Base-by-base conservation (phyloP, 2,888 invertebrate species). In the Drosophila lutescens region DNA sequence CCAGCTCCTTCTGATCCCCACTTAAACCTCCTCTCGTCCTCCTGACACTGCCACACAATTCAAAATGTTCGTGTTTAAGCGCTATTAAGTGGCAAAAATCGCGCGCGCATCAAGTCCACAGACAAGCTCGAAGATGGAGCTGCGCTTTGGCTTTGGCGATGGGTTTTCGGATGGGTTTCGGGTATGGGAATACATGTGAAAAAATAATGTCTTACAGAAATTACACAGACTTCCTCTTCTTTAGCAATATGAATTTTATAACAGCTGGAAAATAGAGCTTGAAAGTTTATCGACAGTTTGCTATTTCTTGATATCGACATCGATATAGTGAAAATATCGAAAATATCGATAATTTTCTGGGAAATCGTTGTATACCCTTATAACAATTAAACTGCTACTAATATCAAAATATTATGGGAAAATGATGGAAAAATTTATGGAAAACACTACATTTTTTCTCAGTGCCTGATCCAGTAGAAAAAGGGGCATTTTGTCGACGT, bases 61-160 rank as follows among this genome's bases (percentile, higher is more conserved):
- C 79, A 82, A 90, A 90, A 91, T 90, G 90, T 90, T 90, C 90
- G 90, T 90, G 90, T 89, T 90, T 91, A 90, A 89, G 81, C 86
- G 89, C 90, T 91, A 90, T 90, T 90, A 91, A 91, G 86, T 86
- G 81, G 88, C 83, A 89, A 86, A 86, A 84, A 89, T 89, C 86
- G 88, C 90, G 76, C 83, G 78, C 70, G 81, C 86, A 86, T 82
- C 86, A 84, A 79, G 78, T 58, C 66, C 67, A 47, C 47, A 53
- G 71, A 71, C 71, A 77, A 77, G 74, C 69, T 69, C 51, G 66
- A 60, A 67, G 59, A 65, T 41, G 36, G 49, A 36, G 44, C 26
- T 15, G 63, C 43, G 36, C 46, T 40, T 47, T 23, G 30, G 61
- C 47, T 46, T 59, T 23, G 46, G 46, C 46, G 38, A 49, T 62